Percentiles rank a stretch among this genome's conserved stretches.
phyloP scores from a whole-genome alignment of 2,113 vertebrate genomes.

The Entosphenus tridentatus region DNA sequence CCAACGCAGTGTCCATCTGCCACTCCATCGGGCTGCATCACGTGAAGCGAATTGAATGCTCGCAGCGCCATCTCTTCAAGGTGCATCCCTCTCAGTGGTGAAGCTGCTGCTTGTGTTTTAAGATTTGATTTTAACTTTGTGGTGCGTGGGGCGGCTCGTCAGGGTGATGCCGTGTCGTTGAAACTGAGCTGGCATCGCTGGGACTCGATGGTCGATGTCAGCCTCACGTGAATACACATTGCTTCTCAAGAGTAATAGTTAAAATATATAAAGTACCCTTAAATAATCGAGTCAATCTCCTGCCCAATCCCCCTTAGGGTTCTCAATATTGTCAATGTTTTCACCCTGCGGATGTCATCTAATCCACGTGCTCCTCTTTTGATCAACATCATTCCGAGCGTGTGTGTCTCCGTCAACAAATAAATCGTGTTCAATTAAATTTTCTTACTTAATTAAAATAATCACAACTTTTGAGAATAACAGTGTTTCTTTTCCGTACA shows the following conservation, averaged over 20 bases:
- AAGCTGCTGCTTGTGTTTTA: neutral
- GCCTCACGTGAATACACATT: neutral
- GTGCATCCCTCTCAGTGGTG: constrained; percentile 16
- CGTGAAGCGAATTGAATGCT: constrained; percentile 42
- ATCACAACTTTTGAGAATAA: too few relatives aligned
- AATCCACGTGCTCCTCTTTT: too few relatives aligned
- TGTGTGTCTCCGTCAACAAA: too few relatives aligned
- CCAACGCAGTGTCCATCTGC: constrained; percentile 57
- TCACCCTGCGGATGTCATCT: too few relatives aligned
- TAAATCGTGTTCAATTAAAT: too few relatives aligned
- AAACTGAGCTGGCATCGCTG: neutral
- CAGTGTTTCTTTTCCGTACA: too few relatives aligned
- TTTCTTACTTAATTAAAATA: too few relatives aligned
- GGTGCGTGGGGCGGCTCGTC: neutral
- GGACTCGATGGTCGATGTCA: neutral
- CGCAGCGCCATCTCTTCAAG: constrained; percentile 43
- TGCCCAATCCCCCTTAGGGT: too few relatives aligned
- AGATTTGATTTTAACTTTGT: neutral
- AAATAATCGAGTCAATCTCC: too few relatives aligned
- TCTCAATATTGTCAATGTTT: too few relatives aligned
- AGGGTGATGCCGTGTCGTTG: neutral
- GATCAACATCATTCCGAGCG: too few relatives aligned
- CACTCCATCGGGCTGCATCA: constrained; percentile 27
- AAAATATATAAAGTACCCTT: neutral
- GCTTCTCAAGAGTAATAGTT: neutral